phyloP scores from a whole-genome alignment of 1,140 invertebrate genomes.

The Coenobita brevimanus region DNA sequence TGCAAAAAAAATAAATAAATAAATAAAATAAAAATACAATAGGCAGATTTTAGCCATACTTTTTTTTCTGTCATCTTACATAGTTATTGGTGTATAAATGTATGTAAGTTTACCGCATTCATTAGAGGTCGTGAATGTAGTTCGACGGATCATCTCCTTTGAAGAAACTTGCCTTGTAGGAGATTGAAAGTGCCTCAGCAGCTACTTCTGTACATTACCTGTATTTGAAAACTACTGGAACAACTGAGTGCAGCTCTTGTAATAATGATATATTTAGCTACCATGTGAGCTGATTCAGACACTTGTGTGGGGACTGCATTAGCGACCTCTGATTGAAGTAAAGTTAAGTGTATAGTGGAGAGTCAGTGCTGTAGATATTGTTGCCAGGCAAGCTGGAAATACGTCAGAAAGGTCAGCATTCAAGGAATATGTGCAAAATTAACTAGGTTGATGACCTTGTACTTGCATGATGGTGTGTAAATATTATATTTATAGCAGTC shows the following conservation, averaged over 20 bases:
- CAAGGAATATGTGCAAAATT: conserved; percentile 55
- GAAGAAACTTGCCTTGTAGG: not conserved
- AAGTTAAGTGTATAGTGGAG: conserved; percentile 56
- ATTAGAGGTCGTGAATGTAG: conserved; percentile 54
- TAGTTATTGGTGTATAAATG: conserved; percentile 67
- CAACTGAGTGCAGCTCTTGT: no score
- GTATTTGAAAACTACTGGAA: no score
- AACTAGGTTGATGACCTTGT: conserved; percentile 25
- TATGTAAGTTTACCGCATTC: conserved; percentile 42
- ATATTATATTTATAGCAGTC: conserved; percentile 6
- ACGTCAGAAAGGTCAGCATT: conserved; percentile 42
- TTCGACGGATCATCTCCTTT: not conserved
- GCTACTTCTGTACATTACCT: no score
- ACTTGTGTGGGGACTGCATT: conserved; percentile 35
- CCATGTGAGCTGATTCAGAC: no score
- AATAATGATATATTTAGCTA: no score
- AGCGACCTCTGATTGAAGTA: conserved; percentile 42
- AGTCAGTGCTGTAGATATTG: conserved; percentile 64
- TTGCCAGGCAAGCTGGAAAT: conserved; percentile 56
- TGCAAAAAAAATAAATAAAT: conserved; percentile 3
- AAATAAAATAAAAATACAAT: conserved; percentile 54
- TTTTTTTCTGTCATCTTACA: conserved; percentile 52
- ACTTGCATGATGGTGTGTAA: not conserved
- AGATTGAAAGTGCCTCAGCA: conserved; percentile 6
- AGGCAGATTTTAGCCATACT: conserved; percentile 34